These are phyloP conservation scores for Drosophila jambulina DNA, from an alignment of 1,140 invertebrate species.

Conservation along the genomic window DNA sequence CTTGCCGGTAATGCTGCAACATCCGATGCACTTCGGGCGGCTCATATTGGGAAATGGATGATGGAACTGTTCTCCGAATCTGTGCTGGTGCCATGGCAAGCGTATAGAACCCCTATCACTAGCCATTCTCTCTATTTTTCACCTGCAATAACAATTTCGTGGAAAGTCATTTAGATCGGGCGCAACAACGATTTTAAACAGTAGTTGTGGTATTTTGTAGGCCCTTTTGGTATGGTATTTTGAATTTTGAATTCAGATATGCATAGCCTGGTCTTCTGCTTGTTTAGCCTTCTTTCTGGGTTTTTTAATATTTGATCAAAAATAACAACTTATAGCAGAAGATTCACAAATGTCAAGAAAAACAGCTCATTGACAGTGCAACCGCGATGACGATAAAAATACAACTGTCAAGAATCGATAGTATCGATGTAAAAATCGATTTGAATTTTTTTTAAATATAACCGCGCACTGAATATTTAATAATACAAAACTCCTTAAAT, in stretches of 20 bases:
- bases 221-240: background rate
- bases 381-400: too few relatives aligned
- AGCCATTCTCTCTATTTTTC: background rate
- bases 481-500: too few relatives aligned
- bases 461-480: background rate
- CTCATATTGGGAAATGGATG: constrained; percentile 31
- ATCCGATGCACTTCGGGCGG: constrained; percentile 40
- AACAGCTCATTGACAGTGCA: too few relatives aligned
- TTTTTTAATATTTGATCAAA: background rate
- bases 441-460: background rate
- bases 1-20: constrained; percentile 29
- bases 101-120: background rate
- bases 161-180: background rate
- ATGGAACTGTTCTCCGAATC: background rate
- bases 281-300: background rate
- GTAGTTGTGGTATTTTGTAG: background rate
- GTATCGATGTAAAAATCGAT: background rate
- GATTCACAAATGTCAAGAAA: too few relatives aligned
- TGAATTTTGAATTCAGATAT: too few relatives aligned
- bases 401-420: too few relatives aligned
- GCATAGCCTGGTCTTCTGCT: background rate
- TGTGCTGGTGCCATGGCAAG: constrained; percentile 24
- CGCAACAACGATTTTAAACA: background rate
- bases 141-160: background rate
- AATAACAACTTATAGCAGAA: background rate